Evolutionary conservation across 1,140 invertebrate species (phyloP).

Genomic region (Drosophila carrolli): DNA sequence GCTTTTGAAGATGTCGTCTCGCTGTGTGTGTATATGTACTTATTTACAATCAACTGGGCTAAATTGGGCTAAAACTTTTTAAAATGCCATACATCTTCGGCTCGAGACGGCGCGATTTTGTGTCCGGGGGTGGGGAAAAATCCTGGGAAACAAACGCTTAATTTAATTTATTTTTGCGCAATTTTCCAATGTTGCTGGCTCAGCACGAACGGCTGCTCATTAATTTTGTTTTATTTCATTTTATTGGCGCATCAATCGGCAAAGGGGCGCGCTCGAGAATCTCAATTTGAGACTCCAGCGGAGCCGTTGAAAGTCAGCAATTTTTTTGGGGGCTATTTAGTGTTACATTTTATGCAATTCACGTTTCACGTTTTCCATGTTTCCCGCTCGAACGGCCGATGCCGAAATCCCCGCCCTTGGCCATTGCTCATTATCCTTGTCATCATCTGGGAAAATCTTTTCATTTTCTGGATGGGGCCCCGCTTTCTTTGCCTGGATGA

Average conservation of each 20-base stretch:
- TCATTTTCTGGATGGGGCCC: conserved; percentile 28
- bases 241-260: conserved; percentile 69
- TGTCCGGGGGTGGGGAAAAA: conserved; percentile 20
- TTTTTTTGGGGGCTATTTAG: conserved; percentile 65
- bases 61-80: conserved; percentile 70
- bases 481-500: conserved; percentile 15
- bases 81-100: conserved; percentile 68
- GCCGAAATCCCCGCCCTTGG: background rate
- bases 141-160: conserved; percentile 80
- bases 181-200: conserved; percentile 47
- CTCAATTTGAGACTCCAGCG: conserved; percentile 28
- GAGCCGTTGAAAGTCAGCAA: conserved; percentile 53
- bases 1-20: conserved; percentile 63
- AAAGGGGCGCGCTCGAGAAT: conserved; percentile 53
- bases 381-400: conserved; percentile 28
- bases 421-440: conserved; percentile 43
- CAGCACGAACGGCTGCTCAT: conserved; percentile 70
- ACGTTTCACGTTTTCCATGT: conserved; percentile 60
- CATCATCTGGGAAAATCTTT: conserved; percentile 52
- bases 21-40: conserved; percentile 29
- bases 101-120: conserved; percentile 15
- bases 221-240: conserved; percentile 82
- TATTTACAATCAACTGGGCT: conserved; percentile 78
- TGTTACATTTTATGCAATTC: conserved; percentile 75
- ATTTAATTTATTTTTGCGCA: conserved; percentile 78